Evolutionary conservation across 2,888 invertebrate genomes (phyloP).

Genomic region (Augiades crinisus): DNA sequence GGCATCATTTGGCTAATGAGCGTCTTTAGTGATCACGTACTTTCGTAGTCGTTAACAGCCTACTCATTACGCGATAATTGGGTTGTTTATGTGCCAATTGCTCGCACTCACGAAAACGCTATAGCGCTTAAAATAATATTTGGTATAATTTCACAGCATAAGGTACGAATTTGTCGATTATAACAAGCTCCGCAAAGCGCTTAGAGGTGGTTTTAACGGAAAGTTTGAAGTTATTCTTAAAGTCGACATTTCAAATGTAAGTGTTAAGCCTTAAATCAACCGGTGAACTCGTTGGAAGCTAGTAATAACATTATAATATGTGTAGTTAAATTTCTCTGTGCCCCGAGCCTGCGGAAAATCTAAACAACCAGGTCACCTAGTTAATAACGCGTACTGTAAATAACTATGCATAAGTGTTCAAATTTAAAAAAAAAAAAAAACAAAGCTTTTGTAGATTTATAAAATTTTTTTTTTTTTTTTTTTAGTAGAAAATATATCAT

Average conservation of each 20-base stretch:
- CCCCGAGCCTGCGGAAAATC: not conserved
- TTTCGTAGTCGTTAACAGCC: constrained; percentile 8
- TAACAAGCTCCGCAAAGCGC: constrained; percentile 58
- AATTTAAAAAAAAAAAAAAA: too few relatives aligned
- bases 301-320: not conserved
- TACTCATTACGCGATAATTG: constrained; percentile 9
- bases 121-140: constrained; percentile 47
- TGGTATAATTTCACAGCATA: constrained; percentile 49
- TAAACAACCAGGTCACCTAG: not conserved
- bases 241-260: constrained; percentile 47
- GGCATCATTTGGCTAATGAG: constrained; percentile 4
- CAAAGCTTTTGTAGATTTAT: too few relatives aligned
- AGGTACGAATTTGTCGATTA: constrained; percentile 42
- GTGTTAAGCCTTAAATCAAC: not conserved
- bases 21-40: constrained; percentile 12
- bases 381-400: too few relatives aligned
- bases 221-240: constrained; percentile 69
- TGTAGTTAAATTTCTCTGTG: not conserved
- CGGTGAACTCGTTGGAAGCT: not conserved
- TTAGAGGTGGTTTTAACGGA: constrained; percentile 64
- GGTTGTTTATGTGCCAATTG: constrained; percentile 32
- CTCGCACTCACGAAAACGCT: constrained; percentile 30
- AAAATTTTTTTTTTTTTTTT: too few relatives aligned
- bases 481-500: too few relatives aligned
- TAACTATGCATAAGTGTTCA: too few relatives aligned